Conservation (phyloP, 1,140 invertebrate species). For the Odontomachus brunneus region DNA sequence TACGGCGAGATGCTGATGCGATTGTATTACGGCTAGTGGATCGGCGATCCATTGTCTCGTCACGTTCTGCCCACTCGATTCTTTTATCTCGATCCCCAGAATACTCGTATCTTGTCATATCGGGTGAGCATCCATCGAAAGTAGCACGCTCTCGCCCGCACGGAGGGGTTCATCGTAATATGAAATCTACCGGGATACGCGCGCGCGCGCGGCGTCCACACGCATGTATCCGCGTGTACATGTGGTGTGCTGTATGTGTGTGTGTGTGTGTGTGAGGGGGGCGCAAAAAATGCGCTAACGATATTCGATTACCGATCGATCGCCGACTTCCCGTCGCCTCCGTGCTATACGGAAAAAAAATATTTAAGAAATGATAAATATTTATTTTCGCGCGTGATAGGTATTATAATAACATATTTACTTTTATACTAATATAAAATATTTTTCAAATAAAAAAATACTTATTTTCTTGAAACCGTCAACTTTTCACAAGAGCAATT, state of each 20-base stretch:
- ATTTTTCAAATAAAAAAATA: too few species aligned
- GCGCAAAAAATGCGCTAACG: conserved; percentile 39
- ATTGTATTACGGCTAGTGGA: conserved; percentile 85
- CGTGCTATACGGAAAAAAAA: too few species aligned
- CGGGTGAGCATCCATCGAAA: conserved; percentile 86
- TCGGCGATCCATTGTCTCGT: conserved; percentile 85
- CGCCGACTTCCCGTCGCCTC: conserved; percentile 68
- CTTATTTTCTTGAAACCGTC: too few species aligned
- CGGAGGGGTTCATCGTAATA: conserved; percentile 66
- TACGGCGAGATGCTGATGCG: conserved; percentile 85
- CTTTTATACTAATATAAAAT: too few species aligned
- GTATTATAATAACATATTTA: too few species aligned
- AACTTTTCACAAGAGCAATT: too few species aligned
- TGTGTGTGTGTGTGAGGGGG: conserved; percentile 8
- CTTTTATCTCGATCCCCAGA: conserved; percentile 85
- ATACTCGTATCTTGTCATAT: conserved; percentile 82
- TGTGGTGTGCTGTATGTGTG: not conserved
- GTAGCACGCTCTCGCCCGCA: conserved; percentile 78
- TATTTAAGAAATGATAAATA: too few species aligned
- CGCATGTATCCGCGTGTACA: not conserved
- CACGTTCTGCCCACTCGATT: conserved; percentile 85
- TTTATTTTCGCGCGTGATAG: too few species aligned
- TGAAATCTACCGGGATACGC: conserved; percentile 65
- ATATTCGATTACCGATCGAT: conserved; percentile 74
- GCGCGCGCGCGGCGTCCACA: too few species aligned